A percentile compares a stretch with the other conserved stretches of the same genome.
These are phyloP conservation scores for Aptenodytes patagonicus DNA, from an alignment of 2,113 vertebrate species.

Conservation along the genomic window DNA sequence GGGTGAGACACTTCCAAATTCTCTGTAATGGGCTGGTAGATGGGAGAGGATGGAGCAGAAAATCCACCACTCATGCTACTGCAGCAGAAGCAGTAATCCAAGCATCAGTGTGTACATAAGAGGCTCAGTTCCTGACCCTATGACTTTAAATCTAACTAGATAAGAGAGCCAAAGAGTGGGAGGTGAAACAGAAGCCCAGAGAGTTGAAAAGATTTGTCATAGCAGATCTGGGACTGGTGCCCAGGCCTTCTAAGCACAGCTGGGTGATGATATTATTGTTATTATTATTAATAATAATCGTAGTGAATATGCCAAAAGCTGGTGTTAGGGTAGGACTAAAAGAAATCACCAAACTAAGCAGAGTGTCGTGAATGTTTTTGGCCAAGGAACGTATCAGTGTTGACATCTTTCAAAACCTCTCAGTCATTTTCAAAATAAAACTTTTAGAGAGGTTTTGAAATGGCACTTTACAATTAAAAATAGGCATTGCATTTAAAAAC, in stretches of 20 bases:
- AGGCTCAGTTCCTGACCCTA: not conserved
- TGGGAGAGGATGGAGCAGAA: not conserved
- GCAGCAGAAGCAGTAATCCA: not conserved
- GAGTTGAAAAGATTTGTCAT: slow-evolving; percentile 58
- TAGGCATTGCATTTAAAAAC: not conserved
- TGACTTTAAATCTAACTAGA: slow-evolving; percentile 55
- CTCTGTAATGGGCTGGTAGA: not conserved
- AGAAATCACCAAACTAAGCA: slow-evolving; percentile 3
- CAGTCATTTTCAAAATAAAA: slow-evolving; percentile 4
- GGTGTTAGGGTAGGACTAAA: not conserved
- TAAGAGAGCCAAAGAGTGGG: slow-evolving; percentile 61
- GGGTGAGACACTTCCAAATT: not conserved
- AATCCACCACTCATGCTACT: not conserved
- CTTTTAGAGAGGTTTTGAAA: not conserved
- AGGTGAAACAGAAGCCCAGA: slow-evolving; percentile 61
- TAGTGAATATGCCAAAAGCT: slow-evolving; percentile 16
- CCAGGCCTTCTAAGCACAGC: slow-evolving; percentile 55
- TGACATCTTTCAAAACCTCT: not conserved
- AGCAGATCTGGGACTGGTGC: slow-evolving; percentile 52
- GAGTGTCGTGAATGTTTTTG: not conserved
- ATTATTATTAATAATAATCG: slow-evolving; percentile 28
- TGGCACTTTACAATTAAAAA: not conserved
- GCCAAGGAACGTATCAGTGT: not conserved
- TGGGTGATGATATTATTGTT: slow-evolving; percentile 58
- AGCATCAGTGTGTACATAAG: not conserved